Percentiles rank a stretch among this genome's conserved stretches.
Evolutionary conservation across 2,888 invertebrate species (phyloP).

Genomic region (Phaonia tiefii): DNA sequence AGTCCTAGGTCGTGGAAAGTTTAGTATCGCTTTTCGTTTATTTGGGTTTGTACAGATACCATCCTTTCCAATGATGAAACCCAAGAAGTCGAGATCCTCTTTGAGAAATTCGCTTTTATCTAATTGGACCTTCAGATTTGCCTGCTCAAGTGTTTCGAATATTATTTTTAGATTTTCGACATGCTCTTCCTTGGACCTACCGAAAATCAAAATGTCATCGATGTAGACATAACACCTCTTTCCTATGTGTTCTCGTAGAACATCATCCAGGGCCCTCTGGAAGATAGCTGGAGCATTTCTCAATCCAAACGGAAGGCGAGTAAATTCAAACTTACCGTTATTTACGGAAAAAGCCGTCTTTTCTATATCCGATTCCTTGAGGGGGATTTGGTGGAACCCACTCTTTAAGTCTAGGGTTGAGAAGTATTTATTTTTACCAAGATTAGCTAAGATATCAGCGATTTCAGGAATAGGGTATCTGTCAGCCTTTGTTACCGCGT

Average conservation of each 20-base stretch:
- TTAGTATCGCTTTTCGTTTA: too few relatives aligned
- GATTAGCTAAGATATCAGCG: constrained; percentile 50
- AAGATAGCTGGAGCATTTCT: constrained; percentile 49
- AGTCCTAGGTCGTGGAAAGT: constrained; percentile 17
- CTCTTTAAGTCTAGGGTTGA: constrained; percentile 56
- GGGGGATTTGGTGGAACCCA: constrained; percentile 59
- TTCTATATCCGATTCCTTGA: constrained; percentile 49
- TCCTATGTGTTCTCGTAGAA: constrained; percentile 28
- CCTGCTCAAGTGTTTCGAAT: not conserved
- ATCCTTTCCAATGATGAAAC: too few relatives aligned
- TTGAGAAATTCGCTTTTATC: too few relatives aligned
- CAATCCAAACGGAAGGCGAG: constrained; percentile 29
- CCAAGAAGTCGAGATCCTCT: too few relatives aligned
- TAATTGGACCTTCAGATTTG: too few relatives aligned
- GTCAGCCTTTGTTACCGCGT: constrained; percentile 48
- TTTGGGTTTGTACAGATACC: too few relatives aligned
- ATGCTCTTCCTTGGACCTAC: too few relatives aligned
- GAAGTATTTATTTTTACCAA: constrained; percentile 47
- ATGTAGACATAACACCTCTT: constrained; percentile 47
- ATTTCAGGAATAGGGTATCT: constrained; percentile 56
- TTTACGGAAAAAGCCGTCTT: constrained; percentile 46
- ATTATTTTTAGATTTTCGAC: not conserved
- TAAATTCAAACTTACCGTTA: constrained; percentile 40
- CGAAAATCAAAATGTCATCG: constrained; percentile 40
- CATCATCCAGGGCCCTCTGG: constrained; percentile 46